Conservation (phyloP, 2,888 invertebrate species). For the Merodon equestris region DNA sequence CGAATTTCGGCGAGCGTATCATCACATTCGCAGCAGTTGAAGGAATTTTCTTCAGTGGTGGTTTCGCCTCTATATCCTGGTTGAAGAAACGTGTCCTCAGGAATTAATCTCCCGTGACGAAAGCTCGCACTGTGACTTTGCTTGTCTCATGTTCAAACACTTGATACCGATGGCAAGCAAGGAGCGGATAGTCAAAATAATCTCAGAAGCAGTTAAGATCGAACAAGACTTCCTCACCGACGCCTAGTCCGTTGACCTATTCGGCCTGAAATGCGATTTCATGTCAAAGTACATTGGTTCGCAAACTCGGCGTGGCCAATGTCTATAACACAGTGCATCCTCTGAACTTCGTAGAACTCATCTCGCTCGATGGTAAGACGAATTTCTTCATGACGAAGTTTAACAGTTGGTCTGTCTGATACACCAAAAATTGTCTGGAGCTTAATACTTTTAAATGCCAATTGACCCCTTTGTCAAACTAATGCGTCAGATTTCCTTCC, state of each 20-base stretch:
- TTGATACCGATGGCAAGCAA: constrained; percentile 92
- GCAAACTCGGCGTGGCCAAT: constrained; percentile 93
- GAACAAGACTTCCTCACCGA: constrained; percentile 99
- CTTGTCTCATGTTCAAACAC: too few species aligned
- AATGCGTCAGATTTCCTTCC: too few species aligned
- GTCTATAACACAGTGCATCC: constrained; percentile 96
- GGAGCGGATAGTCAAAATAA: constrained; percentile 88
- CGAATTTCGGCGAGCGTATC: constrained; percentile 95
- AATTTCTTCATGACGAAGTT: constrained; percentile 99
- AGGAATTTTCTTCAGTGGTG: constrained; percentile 99
- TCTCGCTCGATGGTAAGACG: constrained; percentile 99
- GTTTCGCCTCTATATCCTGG: too few species aligned
- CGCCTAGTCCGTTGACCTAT: constrained; percentile 94
- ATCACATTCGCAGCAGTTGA: constrained; percentile 99
- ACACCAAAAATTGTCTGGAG: too few species aligned
- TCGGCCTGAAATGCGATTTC: constrained; percentile 98
- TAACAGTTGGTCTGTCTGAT: too few species aligned
- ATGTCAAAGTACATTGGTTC: constrained; percentile 98
- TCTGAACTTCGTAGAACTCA: constrained; percentile 99
- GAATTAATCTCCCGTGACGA: constrained; percentile 99
- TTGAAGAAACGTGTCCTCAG: constrained; percentile 97
- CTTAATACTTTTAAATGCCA: too few species aligned
- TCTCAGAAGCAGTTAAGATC: constrained; percentile 94
- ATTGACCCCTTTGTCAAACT: too few species aligned
- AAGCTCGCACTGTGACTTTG: too few species aligned